These are phyloP conservation scores for Odontesthes bonariensis DNA, from an alignment of 2,113 vertebrate species.

Conservation along the genomic window DNA sequence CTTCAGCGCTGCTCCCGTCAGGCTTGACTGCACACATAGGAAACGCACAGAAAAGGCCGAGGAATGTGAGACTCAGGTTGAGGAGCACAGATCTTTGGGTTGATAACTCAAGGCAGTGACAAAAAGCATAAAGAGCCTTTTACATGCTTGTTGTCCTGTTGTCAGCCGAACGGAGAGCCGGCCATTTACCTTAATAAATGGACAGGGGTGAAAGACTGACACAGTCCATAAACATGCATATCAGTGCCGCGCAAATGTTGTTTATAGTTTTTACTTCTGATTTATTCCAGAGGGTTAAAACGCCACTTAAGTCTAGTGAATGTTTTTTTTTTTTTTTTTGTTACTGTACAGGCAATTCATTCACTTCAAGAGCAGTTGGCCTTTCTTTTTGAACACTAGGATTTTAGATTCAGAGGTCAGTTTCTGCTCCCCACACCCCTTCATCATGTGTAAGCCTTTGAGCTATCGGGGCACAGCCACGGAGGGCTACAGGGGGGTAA, in stretches of 20 bases:
- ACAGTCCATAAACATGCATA: conserved; percentile 6
- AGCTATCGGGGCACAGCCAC: conserved; percentile 72
- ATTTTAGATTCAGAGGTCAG: conserved; percentile 52
- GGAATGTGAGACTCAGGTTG: conserved; percentile 79
- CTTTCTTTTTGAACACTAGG: conserved; percentile 22
- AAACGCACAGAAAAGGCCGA: conserved; percentile 74
- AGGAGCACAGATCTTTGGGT: conserved; percentile 72
- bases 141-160: conserved; percentile 70
- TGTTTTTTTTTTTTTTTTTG: neutral
- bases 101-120: conserved; percentile 76
- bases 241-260: neutral
- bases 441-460: conserved; percentile 24
- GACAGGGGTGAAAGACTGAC: conserved; percentile 27
- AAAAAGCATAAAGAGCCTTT: conserved; percentile 76
- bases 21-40: conserved; percentile 78
- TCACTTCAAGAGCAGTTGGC: conserved; percentile 7
- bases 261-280: conserved; percentile 24
- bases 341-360: neutral
- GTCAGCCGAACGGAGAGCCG: conserved; percentile 38
- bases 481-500: conserved; percentile 31
- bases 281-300: neutral
- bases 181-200: conserved; percentile 42
- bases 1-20: conserved; percentile 73
- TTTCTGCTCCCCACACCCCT: neutral
- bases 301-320: neutral